phyloP scores from a whole-genome alignment of 2,888 invertebrate species.

The Synanthedon andrenaeformis region DNA sequence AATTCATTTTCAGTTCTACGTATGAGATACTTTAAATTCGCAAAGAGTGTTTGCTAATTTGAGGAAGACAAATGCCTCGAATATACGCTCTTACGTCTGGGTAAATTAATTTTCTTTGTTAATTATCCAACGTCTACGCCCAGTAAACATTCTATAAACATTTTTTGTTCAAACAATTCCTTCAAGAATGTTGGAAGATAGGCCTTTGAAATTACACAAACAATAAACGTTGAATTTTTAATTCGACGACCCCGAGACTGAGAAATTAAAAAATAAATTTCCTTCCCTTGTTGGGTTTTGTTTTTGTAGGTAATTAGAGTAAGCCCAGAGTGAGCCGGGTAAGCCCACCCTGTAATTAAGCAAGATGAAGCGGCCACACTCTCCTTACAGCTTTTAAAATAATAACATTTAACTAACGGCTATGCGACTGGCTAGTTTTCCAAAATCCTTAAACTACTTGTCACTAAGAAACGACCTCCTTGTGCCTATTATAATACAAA shows the following conservation, averaged over 20 bases:
- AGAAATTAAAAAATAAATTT: slow-evolving; percentile 61
- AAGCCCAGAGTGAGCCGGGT: slow-evolving; percentile 35
- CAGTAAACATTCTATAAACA: background rate
- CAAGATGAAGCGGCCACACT: slow-evolving; percentile 43
- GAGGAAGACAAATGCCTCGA: background rate
- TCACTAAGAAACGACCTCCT: background rate
- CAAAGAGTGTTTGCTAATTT: background rate
- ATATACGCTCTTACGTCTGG: background rate
- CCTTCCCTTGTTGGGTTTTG: slow-evolving; percentile 47
- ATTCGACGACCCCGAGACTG: slow-evolving; percentile 34
- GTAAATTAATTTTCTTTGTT: background rate
- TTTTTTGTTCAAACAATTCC: background rate
- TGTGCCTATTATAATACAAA: background rate
- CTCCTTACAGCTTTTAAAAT: slow-evolving; percentile 45
- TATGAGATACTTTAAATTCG: too few relatives aligned
- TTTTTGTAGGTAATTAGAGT: slow-evolving; percentile 62
- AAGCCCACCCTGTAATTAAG: slow-evolving; percentile 55
- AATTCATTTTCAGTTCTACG: too few relatives aligned
- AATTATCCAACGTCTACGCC: background rate
- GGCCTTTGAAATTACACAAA: slow-evolving; percentile 31
- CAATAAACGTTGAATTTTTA: slow-evolving; percentile 44
- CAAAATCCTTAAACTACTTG: background rate
- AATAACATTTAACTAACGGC: slow-evolving; percentile 43
- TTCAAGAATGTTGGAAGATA: background rate
- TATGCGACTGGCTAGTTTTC: slow-evolving; percentile 13